Evolutionary conservation across 2,113 vertebrate genomes (phyloP), one percentile per base, ranked within the genome.

Genomic region (Percina caprodes): DNA sequence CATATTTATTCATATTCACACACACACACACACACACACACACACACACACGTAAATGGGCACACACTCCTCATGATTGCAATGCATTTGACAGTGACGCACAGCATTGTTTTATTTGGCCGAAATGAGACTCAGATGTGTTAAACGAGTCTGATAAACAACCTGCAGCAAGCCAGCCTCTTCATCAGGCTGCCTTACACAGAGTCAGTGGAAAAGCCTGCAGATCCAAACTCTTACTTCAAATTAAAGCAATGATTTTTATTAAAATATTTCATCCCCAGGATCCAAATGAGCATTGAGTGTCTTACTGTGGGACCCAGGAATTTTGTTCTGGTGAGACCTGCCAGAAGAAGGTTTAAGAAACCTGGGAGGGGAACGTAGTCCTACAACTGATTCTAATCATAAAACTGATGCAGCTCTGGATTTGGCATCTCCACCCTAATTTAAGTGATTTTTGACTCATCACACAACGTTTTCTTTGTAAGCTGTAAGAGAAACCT

Each of bases 101-200:
- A 92, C 75, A 42, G 63, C 78, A 68, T 86, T 89, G 87, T 88
- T 92, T 87, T 78, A 85, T 83, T 89, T 86, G 84, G 83, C 85
- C 59, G 46, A 88, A 92, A 93, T 91, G 48, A 88, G 82, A 92
- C 48, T 88, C 92, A 93, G 86, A 93, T 94, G 92, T 89, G 86
- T 89, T 74, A 79, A 90, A 78, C 18, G 1, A 30, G 30, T 77
- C 74, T 51, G 88, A 86, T 92, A 92, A 92, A 93, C 90, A 92
- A 91, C 86, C 86, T 88, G 90, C 85, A 89, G 85, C 67, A 13
- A 85, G 75, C 83, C 88, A 86, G 87, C 74, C 51, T 68, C 82
- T 86, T 60, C 79, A 83, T 88, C 83, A 78, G 73, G 59, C 79
- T 48, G 79, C 68, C 11, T 74, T 77, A 69, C 79, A 77, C 69